Base-by-base conservation (phyloP, 2,888 invertebrate species). In the Ypsolopha scabrella region DNA sequence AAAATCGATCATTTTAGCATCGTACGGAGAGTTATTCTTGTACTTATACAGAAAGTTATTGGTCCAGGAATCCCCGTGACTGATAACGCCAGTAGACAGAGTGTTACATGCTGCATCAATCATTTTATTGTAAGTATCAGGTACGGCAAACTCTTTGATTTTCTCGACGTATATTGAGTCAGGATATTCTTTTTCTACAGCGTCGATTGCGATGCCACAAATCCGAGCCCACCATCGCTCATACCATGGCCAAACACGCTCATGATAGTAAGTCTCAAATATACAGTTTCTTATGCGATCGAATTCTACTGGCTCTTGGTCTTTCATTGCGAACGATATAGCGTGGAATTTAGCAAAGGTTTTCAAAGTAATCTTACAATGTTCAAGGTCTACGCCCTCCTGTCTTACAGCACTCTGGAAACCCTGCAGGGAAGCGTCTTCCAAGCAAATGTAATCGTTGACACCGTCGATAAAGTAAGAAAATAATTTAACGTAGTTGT, bases 51-150 rank as follows among this genome's bases (percentile, higher is more conserved):
- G 67, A 58, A 93, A 93, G 65, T 94, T 93, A n/a, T 91, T 92
- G 0, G 90, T 88, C 93, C 93, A 93, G 41, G 89, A 89, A 65
- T 94, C 93, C 0, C 93, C 93, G 53, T 93, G 93, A 0, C 88
- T 89, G 24, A 24, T 24, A 24, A 24, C 24, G 4, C 24, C 24
- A 13, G 65, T 62, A 1, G 74, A 70, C 1, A 24, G 4, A 24
- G 75, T 71, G 0, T 67, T 58, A 1, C 50, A 46, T 0, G 78
- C 80, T 0, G 88, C 81, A 9, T 73, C 68, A 1, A 82, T 70
- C 71, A 88, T 24, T 4, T 24, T 24, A 3, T 24, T 24, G 24
- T 24, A 24, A 4, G 24, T 24, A 35, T 88, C 86, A 0, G 88
- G 88, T 0, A 85, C 73, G 6, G 87, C 72, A 52, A 90, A 89